Percentiles rank a stretch among this genome's conserved stretches.
Evolutionary conservation across 1,140 invertebrate genomes (phyloP).

Genomic region (Octopus bimaculoides): DNA sequence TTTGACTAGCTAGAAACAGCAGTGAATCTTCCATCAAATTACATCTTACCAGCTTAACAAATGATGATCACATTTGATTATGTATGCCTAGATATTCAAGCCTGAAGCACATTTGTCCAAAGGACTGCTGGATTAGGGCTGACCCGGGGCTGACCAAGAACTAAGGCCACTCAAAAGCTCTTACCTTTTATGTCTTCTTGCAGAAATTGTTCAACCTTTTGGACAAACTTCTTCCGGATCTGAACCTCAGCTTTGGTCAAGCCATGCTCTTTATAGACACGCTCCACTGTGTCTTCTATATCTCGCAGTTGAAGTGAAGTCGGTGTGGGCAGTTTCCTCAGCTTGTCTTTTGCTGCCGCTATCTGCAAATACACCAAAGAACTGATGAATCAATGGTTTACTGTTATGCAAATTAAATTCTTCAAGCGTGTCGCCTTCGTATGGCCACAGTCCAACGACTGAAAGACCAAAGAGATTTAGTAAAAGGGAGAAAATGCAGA

Average conservation of each 20-base stretch:
- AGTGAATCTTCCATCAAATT: no score
- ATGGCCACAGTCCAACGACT: no score
- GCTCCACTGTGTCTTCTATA: slow-evolving; percentile 35
- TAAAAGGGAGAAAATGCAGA: no score
- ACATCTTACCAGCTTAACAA: no score
- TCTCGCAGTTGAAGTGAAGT: slow-evolving; percentile 30
- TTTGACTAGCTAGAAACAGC: no score
- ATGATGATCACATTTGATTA: no score
- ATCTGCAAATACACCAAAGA: slow-evolving; percentile 26
- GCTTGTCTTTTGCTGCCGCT: slow-evolving; percentile 31
- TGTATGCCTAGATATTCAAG: no score
- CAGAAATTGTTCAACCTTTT: slow-evolving; percentile 27
- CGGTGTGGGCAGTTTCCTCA: slow-evolving; percentile 40
- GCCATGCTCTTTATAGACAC: slow-evolving; percentile 27
- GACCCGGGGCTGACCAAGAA: no score
- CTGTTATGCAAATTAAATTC: neutral
- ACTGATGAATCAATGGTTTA: neutral
- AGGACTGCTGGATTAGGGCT: no score
- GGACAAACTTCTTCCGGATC: slow-evolving; percentile 23
- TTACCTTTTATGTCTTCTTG: slow-evolving; percentile 30
- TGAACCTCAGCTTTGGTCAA: slow-evolving; percentile 29
- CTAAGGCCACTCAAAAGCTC: neutral
- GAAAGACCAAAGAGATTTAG: no score
- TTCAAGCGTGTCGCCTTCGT: no score
- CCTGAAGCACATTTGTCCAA: no score